Percentiles rank a stretch among this genome's conserved stretches.
Evolutionary conservation across 2,888 invertebrate genomes (phyloP).

Genomic region (Hirtodrosophila alboralis): DNA sequence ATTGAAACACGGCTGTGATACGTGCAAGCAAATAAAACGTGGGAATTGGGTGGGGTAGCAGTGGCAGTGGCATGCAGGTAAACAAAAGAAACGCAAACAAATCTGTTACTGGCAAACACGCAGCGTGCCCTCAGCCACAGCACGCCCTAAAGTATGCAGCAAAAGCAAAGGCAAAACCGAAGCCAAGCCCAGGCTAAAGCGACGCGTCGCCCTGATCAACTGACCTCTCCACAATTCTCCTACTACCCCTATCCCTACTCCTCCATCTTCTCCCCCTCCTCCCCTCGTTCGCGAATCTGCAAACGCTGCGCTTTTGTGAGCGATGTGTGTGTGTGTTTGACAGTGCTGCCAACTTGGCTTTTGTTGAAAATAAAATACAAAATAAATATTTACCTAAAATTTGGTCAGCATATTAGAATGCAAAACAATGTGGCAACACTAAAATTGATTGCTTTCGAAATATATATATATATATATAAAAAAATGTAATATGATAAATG

Average conservation of each 20-base stretch:
- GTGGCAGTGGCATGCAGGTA: constrained; percentile 23
- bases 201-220: constrained; percentile 34
- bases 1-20: constrained; percentile 77
- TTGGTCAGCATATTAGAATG: too few species aligned
- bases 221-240: constrained; percentile 21
- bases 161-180: constrained; percentile 26
- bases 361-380: too few species aligned
- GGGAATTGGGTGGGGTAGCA: background rate
- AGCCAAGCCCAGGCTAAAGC: constrained; percentile 24
- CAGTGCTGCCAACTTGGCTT: too few species aligned
- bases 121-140: constrained; percentile 52
- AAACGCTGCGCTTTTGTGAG: constrained; percentile 43
- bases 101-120: constrained; percentile 69
- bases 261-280: background rate
- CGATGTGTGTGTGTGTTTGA: constrained; percentile 7
- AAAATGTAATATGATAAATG: too few species aligned
- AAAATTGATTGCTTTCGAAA: too few species aligned
- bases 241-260: background rate
- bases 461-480: too few species aligned
- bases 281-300: constrained; percentile 18
- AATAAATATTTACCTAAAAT: too few species aligned
- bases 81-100: constrained; percentile 69
- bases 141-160: constrained; percentile 73
- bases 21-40: constrained; percentile 64
- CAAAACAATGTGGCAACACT: too few species aligned